Conservation (phyloP, 2,113 vertebrate genomes). For the Siniperca chuatsi region DNA sequence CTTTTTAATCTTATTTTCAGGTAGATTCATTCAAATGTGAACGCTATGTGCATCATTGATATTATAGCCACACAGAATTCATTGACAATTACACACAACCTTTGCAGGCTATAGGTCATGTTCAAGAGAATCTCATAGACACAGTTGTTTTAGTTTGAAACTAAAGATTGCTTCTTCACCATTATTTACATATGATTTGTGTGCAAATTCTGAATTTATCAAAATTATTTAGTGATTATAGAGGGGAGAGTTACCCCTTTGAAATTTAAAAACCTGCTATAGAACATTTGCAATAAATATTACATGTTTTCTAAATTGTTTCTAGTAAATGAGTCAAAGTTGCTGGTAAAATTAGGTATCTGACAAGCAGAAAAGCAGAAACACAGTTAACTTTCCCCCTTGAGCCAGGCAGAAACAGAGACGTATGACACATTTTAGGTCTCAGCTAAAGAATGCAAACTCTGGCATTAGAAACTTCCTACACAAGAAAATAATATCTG, state of each 20-base stretch:
- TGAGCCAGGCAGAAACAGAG: neutral
- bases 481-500: constrained; percentile 74
- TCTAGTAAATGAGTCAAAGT: neutral
- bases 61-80: neutral
- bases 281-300: neutral
- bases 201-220: neutral
- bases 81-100: neutral
- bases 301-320: neutral
- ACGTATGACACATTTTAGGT: constrained; percentile 35
- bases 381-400: neutral
- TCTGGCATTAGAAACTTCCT: constrained; percentile 56
- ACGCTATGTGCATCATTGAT: neutral
- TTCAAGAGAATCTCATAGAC: neutral
- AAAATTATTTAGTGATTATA: neutral
- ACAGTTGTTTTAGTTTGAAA: neutral
- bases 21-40: neutral
- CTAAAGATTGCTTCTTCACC: neutral
- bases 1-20: neutral
- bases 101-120: neutral
- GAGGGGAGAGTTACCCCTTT: too few species aligned
- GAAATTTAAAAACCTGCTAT: neutral
- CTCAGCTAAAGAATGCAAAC: constrained; percentile 45
- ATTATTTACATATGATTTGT: neutral
- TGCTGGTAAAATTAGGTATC: neutral
- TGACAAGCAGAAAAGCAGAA: neutral